phyloP scores from a whole-genome alignment of 2,113 vertebrate species.

The Platycercus adscitus region DNA sequence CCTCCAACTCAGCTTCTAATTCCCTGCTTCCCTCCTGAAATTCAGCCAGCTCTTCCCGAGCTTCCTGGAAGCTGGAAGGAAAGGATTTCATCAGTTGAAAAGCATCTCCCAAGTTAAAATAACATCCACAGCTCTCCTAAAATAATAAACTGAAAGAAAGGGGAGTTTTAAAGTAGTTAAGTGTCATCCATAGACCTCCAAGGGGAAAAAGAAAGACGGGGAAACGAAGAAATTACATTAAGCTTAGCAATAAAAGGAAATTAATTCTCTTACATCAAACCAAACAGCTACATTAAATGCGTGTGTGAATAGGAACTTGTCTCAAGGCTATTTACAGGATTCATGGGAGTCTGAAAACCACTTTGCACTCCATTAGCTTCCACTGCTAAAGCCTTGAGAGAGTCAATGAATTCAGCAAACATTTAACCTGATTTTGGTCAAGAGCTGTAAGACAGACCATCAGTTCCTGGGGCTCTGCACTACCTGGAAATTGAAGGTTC shows the following conservation, averaged over 20 bases:
- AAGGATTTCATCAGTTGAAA: neutral
- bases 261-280: neutral
- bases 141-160: neutral
- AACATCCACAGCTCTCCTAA: neutral
- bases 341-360: neutral
- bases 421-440: neutral
- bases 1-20: slow-evolving; percentile 95
- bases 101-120: neutral
- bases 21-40: slow-evolving; percentile 98
- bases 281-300: neutral
- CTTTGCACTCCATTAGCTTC: neutral
- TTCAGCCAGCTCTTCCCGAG: slow-evolving; percentile 95
- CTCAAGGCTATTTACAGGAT: neutral
- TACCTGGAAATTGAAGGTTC: neutral
- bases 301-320: neutral
- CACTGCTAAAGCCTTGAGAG: neutral
- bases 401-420: neutral
- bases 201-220: neutral
- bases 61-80: slow-evolving; percentile 88
- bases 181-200: neutral
- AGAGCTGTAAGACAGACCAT: neutral
- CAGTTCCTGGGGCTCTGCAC: neutral
- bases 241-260: neutral
- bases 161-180: neutral
- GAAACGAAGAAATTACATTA: neutral